Evolutionary conservation across 1,140 invertebrate species (phyloP).

Genomic region (Hormaphis cornu): DNA sequence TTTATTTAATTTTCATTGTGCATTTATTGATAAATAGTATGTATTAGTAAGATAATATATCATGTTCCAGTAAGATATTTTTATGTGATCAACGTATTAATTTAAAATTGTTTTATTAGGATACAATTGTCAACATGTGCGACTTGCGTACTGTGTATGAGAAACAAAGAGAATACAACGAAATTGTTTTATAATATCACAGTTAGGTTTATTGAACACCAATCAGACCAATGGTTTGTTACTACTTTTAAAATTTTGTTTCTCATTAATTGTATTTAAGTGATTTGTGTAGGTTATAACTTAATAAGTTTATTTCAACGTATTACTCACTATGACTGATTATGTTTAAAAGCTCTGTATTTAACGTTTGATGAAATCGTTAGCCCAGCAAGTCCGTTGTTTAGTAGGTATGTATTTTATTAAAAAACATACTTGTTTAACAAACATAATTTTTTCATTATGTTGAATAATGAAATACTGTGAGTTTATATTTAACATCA

Average conservation of each 20-base stretch:
- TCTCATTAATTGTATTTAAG: neutral
- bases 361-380: neutral
- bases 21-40: too few relatives aligned
- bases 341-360: slow-evolving; percentile 15
- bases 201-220: slow-evolving; percentile 15
- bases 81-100: neutral
- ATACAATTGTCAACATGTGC: neutral
- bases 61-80: slow-evolving; percentile 3
- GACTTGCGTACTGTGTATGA: too few relatives aligned
- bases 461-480: too few relatives aligned
- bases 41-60: too few relatives aligned
- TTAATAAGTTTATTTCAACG: neutral
- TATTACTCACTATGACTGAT: slow-evolving; percentile 13
- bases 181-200: neutral
- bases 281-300: neutral
- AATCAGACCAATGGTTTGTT: neutral
- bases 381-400: neutral
- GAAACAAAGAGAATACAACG: neutral
- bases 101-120: neutral
- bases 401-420: neutral
- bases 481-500: too few relatives aligned
- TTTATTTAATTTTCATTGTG: too few relatives aligned
- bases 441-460: neutral
- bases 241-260: neutral
- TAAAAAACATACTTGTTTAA: neutral